A percentile compares a stretch with the other conserved stretches of the same genome.
phyloP scores from a whole-genome alignment of 2,113 vertebrate species.

The Heterotis niloticus region DNA sequence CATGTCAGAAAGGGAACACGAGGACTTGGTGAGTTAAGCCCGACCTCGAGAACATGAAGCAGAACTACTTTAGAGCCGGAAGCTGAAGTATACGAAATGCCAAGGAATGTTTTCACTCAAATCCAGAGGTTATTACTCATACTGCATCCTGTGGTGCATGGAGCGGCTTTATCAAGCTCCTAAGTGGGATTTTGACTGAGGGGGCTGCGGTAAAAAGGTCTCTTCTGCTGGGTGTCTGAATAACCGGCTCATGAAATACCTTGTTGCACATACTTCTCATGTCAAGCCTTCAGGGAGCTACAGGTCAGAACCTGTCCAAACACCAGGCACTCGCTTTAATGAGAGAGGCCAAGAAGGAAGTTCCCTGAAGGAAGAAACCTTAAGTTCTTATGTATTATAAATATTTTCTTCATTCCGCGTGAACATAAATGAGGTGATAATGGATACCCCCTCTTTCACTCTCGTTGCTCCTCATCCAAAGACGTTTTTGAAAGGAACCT shows the following conservation, averaged over 20 bases:
- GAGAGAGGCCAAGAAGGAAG: neutral
- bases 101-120: neutral
- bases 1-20: neutral
- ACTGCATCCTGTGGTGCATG: neutral
- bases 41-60: neutral
- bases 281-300: neutral
- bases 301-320: neutral
- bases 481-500: constrained; percentile 9
- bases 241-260: neutral
- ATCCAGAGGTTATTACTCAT: neutral
- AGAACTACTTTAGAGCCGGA: neutral
- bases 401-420: neutral
- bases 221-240: neutral
- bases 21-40: neutral
- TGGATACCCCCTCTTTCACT: neutral
- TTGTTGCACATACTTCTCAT: neutral
- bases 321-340: neutral
- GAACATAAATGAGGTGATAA: neutral
- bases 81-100: neutral
- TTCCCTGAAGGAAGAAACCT: constrained; percentile 1
- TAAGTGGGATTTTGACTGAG: neutral
- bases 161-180: neutral
- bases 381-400: neutral
- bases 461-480: neutral
- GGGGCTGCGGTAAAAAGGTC: neutral